Conservation (phyloP, 2,113 vertebrate species). For the Hemibagrus wyckioides region DNA sequence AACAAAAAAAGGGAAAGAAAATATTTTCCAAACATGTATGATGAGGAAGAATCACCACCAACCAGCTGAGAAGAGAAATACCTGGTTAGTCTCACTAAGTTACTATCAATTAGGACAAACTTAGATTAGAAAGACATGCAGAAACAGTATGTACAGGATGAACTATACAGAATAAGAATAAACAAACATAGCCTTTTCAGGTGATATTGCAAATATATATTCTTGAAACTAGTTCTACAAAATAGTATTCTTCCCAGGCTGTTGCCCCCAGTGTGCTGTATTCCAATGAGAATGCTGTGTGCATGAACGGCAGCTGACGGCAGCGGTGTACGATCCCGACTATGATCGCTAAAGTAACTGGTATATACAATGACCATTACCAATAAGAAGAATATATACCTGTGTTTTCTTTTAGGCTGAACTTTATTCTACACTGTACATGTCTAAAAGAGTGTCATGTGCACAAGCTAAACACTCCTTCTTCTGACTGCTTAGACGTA, state of each 20-base stretch:
- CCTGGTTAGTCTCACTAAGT: not conserved
- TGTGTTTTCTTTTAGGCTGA: constrained; percentile 13
- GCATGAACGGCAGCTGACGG: constrained; percentile 23
- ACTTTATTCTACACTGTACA: constrained; percentile 26
- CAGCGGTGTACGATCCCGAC: constrained; percentile 9
- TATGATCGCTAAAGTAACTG: constrained; percentile 32
- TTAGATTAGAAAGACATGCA: constrained; percentile 37
- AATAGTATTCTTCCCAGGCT: constrained; percentile 4
- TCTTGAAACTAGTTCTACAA: not conserved
- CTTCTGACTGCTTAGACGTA: not conserved
- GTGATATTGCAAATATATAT: constrained; percentile 14
- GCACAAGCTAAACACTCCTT: constrained; percentile 9
- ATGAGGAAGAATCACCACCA: not conserved
- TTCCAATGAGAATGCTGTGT: constrained; percentile 16
- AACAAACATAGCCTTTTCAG: not conserved
- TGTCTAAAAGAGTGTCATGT: constrained; percentile 1
- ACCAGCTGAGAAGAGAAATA: not conserved
- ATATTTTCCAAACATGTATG: not conserved
- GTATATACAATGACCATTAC: constrained; percentile 19
- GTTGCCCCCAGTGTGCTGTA: not conserved
- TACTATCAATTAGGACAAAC: constrained; percentile 6
- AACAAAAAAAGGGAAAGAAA: constrained; percentile 15
- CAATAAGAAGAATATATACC: constrained; percentile 23
- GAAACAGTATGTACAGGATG: constrained; percentile 1
- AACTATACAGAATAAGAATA: constrained; percentile 35